Conservation (phyloP, 92 coral and sea anemone species). For the Epizoanthus illoricatus region DNA sequence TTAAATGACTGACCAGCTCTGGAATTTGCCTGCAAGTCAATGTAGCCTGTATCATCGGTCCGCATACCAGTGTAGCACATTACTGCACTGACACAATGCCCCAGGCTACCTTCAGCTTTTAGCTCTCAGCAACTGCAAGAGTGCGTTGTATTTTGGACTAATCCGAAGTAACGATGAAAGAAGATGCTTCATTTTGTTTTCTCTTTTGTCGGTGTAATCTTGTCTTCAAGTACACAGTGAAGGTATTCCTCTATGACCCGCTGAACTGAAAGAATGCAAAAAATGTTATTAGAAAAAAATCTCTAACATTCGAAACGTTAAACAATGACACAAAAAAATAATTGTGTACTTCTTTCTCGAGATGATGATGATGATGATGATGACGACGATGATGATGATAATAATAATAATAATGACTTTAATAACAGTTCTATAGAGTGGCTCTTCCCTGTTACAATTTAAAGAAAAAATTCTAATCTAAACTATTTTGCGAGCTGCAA, state of each 20-base stretch:
- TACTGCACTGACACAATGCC: neutral
- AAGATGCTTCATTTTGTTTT: conserved; percentile 1
- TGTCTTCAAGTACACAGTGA: conserved; percentile 68
- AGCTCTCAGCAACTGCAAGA: neutral
- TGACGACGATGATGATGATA: no score
- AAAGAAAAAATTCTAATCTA: no score
- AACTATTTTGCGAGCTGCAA: no score
- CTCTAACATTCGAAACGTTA: neutral
- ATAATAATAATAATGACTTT: no score
- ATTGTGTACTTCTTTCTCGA: neutral
- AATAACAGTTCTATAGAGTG: no score
- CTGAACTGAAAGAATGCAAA: conserved; percentile 68
- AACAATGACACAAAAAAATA: neutral
- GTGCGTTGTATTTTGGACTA: neutral
- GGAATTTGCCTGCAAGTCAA: neutral
- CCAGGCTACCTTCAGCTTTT: neutral
- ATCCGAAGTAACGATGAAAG: no score
- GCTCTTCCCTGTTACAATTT: no score
- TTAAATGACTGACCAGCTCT: neutral
- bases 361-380: no score
- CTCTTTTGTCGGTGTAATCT: conserved; percentile 8
- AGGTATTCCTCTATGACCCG: conserved; percentile 90
- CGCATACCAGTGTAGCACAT: neutral
- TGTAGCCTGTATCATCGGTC: neutral
- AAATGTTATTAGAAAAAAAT: neutral